phyloP scores from a whole-genome alignment of 1,140 invertebrate genomes.

The Rhopalosiphum maidis region DNA sequence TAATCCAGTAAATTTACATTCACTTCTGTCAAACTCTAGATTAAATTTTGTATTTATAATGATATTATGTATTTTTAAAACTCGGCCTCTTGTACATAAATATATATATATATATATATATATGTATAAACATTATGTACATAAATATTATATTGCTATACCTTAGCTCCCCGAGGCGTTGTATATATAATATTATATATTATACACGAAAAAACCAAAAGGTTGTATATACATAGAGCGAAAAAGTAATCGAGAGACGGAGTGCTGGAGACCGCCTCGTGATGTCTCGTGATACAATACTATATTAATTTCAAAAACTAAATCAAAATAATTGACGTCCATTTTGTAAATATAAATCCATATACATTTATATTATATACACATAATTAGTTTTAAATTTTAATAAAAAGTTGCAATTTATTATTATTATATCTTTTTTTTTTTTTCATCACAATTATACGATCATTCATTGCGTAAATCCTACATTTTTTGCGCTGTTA shows the following conservation, averaged over 20 bases:
- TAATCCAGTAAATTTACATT: not conserved
- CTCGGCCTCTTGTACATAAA: not conserved
- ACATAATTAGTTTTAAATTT: not conserved
- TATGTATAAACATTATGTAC: not conserved
- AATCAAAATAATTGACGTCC: not conserved
- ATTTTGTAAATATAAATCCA: not conserved
- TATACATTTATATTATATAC: not conserved
- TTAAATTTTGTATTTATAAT: conserved; percentile 6
- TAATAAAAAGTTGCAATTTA: not conserved
- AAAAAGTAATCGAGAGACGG: not conserved
- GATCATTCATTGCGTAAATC: no score
- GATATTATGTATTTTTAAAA: conserved; percentile 19
- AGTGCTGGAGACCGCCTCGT: not conserved
- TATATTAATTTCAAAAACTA: not conserved
- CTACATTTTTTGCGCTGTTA: no score
- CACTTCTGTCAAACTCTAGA: not conserved
- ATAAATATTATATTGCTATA: not conserved
- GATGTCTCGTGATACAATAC: not conserved
- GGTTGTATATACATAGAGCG: not conserved
- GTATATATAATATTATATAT: not conserved
- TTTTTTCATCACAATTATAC: no score
- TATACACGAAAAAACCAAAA: not conserved
- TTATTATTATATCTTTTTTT: not conserved
- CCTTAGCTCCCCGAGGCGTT: not conserved
- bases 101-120: not conserved